Base-by-base conservation (phyloP, 2,113 vertebrate species). In the Vidua chalybeata region DNA sequence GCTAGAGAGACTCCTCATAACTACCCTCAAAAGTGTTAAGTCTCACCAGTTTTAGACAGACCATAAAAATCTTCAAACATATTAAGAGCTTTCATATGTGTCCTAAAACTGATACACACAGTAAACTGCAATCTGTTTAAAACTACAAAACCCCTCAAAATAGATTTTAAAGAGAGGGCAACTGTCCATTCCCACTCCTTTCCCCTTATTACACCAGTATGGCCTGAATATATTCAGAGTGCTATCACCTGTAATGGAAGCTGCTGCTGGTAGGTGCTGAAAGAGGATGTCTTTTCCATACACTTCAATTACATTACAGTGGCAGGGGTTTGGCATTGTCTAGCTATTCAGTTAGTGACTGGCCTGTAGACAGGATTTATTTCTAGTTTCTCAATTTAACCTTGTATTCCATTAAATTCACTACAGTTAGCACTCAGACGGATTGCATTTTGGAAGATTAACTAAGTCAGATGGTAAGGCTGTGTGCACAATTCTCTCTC, bases 241-340 rank as follows among this genome's bases (percentile, higher is more conserved):
- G 52, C 48, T 46, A 19, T 48, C 41, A 30, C 66, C 27, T 39
- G 14, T 39, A 80, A 76, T 12, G 41, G 75, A 79, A 75, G 66
- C 5, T 76, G 88, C 78, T 74, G 56, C 28, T 33, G 45, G 77
- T 7, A 71, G 88, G 33, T 84, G 48, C 73, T 85, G 79, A 61
- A 78, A 61, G 3, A 2, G 84, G 86, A 96, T 91, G 59, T 58
- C 74, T 96, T 97, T 95, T 94, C 92, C 86, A 96, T 91, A 73
- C 13, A 54, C 81, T 93, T 58, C 87, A 64, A n/a, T 78, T 86
- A 79, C 63, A 73, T 77, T 86, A 23, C 83, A 88, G 91, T 68
- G 74, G 56, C 86, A 94, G 71, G 68, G 52, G 61, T 91, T 76
- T 84, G 64, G 52, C 71, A 83, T 51, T 72, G 61, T 86, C 74